Evolutionary conservation across 2,888 invertebrate species (phyloP), one percentile per base, ranked within the genome.

Genomic region (Drosophila prostipennis): DNA sequence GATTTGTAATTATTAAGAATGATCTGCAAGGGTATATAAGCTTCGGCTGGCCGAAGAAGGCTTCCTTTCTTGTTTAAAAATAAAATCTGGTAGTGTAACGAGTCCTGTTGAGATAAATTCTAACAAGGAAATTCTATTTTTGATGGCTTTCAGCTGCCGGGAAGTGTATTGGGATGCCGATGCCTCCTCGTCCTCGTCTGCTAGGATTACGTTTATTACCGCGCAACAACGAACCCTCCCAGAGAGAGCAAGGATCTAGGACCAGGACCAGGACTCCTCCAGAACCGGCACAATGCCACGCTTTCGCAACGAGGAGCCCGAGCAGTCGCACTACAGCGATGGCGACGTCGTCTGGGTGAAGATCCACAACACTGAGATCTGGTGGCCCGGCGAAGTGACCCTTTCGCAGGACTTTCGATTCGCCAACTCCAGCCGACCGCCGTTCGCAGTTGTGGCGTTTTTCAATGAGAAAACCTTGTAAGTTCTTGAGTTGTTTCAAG

Each of bases 311-410:
- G 54, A 65, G 1, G 67, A 67, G 13, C 0, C 29, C 7, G 59
- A 40, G 4, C 39, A 52, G 43, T 40, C 54, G 4, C 49, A 57
- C 8, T 91, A 90, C 92, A 93, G 93, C 83, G 95, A 95, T 81
- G 96, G 96, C 56, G 96, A 97, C 87, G 93, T 96, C 84, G 97
- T 97, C 74, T 97, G 97, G 97, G 96, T 96, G 19, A 97, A 96
- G 91, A 92, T 96, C 72, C 95, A 96, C 40, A 93, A 94, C 42
- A 68, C 77, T 1, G 83, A 82, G 46, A 95, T 94, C 86, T 97
- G 96, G 96, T 97, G 97, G 97, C 97, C 97, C 29, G 96, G 96
- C 11, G 95, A 96, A 91, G 96, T 97, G 69, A 93, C 94, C 48
- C 93, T 93, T 72, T 92, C 93, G 57, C 93, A 94, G 78, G 96